phyloP scores from a whole-genome alignment of 2,797 vertebrate genomes.

The Todus mexicanus region DNA sequence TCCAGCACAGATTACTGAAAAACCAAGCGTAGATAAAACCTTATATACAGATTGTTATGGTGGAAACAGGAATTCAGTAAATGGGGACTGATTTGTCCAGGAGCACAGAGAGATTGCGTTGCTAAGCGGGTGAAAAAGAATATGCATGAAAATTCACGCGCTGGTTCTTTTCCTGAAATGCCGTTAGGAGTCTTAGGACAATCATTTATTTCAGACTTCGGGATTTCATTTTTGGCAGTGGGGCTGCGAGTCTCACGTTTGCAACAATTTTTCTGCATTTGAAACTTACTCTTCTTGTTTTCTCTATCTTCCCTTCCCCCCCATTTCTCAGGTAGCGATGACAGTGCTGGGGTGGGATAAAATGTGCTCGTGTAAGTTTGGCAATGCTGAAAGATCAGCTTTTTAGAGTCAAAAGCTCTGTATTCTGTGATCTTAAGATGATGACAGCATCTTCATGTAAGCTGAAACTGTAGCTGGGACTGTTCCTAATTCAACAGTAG shows the following conservation, averaged over 20 bases:
- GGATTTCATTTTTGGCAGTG: background rate
- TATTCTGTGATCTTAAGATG: background rate
- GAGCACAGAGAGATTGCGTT: background rate
- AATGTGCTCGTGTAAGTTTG: background rate
- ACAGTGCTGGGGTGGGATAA: background rate
- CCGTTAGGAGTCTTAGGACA: background rate
- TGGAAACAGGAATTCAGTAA: background rate
- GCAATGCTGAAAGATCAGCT: background rate
- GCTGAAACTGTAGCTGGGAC: background rate
- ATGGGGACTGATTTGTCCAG: background rate
- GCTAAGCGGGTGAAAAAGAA: background rate
- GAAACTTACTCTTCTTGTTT: background rate
- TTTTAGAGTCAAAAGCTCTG: background rate
- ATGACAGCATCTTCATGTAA: background rate
- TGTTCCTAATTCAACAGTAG: background rate
- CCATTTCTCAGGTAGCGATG: background rate
- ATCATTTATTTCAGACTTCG: background rate
- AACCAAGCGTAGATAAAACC: background rate
- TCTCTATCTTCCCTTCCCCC: background rate
- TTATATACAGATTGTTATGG: background rate
- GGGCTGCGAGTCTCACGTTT: background rate
- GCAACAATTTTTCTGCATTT: background rate
- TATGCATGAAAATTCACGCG: background rate
- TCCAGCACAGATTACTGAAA: too few species aligned
- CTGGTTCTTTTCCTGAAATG: background rate